phyloP scores from a whole-genome alignment of 2,113 vertebrate species.

The Ploceus nigricollis region DNA sequence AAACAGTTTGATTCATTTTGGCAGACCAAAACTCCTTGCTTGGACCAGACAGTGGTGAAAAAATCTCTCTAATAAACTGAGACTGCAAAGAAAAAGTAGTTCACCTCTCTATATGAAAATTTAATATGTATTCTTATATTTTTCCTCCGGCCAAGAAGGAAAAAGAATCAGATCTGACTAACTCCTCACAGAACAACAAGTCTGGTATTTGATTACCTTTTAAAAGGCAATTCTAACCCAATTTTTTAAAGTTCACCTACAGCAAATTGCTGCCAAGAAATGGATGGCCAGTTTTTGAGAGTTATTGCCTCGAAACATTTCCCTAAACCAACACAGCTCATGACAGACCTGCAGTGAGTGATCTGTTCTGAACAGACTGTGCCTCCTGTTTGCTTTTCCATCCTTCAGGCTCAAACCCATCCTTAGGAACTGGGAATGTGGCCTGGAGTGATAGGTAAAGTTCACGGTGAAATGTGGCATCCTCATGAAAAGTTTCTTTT shows the following conservation, averaged over 20 bases:
- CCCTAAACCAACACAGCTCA: conserved; percentile 22
- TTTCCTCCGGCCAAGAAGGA: not conserved
- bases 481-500: not conserved
- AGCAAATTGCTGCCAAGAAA: conserved; percentile 15
- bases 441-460: not conserved
- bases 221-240: not conserved
- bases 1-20: not conserved
- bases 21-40: not conserved
- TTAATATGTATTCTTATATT: not conserved
- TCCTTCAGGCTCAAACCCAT: not conserved
- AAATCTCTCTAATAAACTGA: not conserved
- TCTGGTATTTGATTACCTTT: not conserved
- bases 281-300: not conserved
- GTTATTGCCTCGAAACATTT: not conserved
- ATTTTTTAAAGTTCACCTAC: not conserved
- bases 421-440: too few relatives aligned
- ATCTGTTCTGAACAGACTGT: not conserved
- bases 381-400: not conserved
- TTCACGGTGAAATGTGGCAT: not conserved
- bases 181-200: not conserved
- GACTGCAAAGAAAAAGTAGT: not conserved
- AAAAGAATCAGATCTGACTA: not conserved
- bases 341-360: not conserved
- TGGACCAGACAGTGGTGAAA: not conserved
- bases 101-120: not conserved